Evolutionary conservation across 2,888 invertebrate species (phyloP), one percentile per base, ranked within the genome.

Genomic region (Protonemura montana): DNA sequence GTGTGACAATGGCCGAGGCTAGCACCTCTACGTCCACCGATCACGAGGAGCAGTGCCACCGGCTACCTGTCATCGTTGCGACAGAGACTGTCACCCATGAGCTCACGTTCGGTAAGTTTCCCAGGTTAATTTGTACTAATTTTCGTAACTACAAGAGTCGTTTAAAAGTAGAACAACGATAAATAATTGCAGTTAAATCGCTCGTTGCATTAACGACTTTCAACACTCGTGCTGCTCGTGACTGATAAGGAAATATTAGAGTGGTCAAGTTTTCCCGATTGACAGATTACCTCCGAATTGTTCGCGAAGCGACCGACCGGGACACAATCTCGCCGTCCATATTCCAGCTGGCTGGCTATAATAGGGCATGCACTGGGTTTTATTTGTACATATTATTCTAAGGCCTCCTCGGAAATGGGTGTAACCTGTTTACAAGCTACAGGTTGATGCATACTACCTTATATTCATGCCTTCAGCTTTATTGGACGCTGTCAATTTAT

Each of bases 71-170:
- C 82, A 85, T 85, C 85, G 78, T 86, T 27, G 85, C 87, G 28
- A 87, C 87, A 27, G 87, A 87, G 89, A 93, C 93, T 90, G 92
- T 93, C 91, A 93, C 93, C 87, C 93, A 93, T 90, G 92, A 92
- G 89, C 92, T 93, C 89, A 93, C 93, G 88, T 93, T 93, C 90
- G 93, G 93, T 93, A 81, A 84, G 87, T 86, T 42, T 59, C 59
- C 59, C 59, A 59, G 3, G 59, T 2, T 59, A 59, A 59, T 59
- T 59, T 59, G 13, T 59, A 21, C 21, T 59, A 3, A 30, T 41
- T n/a, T n/a, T 81, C 28, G 16, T 30, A 81, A 81, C 25, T 28
- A 29, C 10, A 21, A 81, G n/a, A 59, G 59, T 59, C 21, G 59
- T 59, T 59, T 3, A 21, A 21, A 59, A 59, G 59, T 59, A 59